A percentile compares a stretch with the other conserved stretches of the same genome.
These are phyloP conservation scores for Leucoptera coffeella DNA, from an alignment of 2,888 invertebrate genomes.

Conservation along the genomic window DNA sequence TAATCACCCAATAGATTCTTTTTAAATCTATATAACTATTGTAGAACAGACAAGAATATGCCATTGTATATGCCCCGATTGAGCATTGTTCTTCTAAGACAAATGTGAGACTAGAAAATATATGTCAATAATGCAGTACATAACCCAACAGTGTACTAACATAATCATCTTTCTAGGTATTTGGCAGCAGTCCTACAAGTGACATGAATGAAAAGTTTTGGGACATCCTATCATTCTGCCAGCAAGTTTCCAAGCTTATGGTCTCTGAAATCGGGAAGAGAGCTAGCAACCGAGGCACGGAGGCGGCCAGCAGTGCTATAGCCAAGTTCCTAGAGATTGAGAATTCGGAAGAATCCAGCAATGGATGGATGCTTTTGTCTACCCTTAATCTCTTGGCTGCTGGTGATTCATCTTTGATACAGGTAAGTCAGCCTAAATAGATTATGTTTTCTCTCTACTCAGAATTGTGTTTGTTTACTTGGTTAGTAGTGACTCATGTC, in stretches of 20 bases:
- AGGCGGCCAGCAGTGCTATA: conserved; percentile 94
- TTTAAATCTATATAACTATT: too few relatives aligned
- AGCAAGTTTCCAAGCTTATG: conserved; percentile 91
- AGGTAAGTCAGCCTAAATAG: too few relatives aligned
- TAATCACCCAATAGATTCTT: too few relatives aligned
- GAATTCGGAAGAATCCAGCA: conserved; percentile 88
- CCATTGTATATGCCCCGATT: too few relatives aligned
- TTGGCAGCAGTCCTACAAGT: conserved; percentile 86
- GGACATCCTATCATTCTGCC: conserved; percentile 91
- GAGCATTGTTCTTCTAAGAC: too few relatives aligned
- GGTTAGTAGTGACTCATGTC: too few relatives aligned
- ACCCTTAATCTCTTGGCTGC: conserved; percentile 88
- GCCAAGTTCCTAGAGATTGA: conserved; percentile 95
- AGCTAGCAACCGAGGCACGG: conserved; percentile 94
- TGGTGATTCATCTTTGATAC: conserved; percentile 83
- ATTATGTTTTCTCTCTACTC: too few relatives aligned
- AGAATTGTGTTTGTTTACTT: too few relatives aligned
- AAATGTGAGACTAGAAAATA: too few relatives aligned
- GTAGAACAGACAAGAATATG: too few relatives aligned
- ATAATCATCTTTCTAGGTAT: conserved; percentile 59
- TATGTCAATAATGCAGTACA: too few relatives aligned
- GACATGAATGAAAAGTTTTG: conserved; percentile 98
- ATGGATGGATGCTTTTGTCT: conserved; percentile 93
- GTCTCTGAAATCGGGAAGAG: conserved; percentile 92
- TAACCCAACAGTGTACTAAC: too few relatives aligned